A percentile compares a stretch with the other conserved stretches of the same genome.
phyloP scores from a whole-genome alignment of 2,797 vertebrate species.

The Pangasius krempfi region DNA sequence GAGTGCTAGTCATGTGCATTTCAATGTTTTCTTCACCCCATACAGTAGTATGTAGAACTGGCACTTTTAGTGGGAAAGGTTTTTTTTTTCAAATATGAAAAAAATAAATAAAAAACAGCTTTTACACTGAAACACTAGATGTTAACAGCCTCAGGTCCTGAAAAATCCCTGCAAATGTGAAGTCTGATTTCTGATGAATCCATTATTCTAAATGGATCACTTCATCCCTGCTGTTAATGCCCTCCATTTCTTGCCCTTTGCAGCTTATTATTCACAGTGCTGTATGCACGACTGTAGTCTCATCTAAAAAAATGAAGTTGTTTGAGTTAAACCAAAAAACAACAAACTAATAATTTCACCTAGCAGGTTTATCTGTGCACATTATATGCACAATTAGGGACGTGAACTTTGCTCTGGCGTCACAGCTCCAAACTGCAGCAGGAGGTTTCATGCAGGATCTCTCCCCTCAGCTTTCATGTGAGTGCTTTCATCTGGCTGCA shows the following conservation, averaged over 20 bases:
- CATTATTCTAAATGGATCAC: constrained; percentile 20
- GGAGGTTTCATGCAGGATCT: background rate
- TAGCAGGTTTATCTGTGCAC: background rate
- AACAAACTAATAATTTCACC: constrained; percentile 7
- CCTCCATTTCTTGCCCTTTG: constrained; percentile 13
- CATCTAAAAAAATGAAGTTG: background rate
- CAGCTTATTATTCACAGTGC: background rate
- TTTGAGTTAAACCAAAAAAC: background rate
- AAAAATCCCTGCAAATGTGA: background rate
- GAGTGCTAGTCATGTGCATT: background rate
- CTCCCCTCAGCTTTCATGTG: constrained; percentile 48
- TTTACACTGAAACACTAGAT: background rate
- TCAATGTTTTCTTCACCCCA: background rate
- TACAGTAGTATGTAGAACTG: background rate
- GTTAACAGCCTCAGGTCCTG: background rate
- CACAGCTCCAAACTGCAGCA: constrained; percentile 51
- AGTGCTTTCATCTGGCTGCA: constrained; percentile 65
- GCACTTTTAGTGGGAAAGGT: background rate
- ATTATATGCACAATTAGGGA: constrained; percentile 4
- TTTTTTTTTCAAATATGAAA: background rate
- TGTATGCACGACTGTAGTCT: background rate
- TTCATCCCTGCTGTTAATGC: constrained; percentile 34
- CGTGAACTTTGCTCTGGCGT: constrained; percentile 56
- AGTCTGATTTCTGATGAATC: constrained; percentile 25
- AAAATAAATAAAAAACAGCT: background rate